Evolutionary conservation across 2,113 vertebrate genomes (phyloP).

Genomic region (Aegotheles bennettii): DNA sequence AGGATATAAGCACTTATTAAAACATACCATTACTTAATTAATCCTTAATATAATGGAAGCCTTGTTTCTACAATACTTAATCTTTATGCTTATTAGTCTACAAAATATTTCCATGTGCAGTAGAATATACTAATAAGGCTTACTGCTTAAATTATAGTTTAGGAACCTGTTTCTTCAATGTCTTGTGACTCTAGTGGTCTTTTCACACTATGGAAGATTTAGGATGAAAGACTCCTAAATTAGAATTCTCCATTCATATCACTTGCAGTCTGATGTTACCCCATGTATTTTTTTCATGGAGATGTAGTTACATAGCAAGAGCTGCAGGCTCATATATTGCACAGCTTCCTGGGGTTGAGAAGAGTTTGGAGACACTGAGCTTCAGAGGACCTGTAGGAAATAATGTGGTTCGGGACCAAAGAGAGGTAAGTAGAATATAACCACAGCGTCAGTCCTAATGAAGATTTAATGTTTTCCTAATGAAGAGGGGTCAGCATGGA

Average conservation of each 20-base stretch:
- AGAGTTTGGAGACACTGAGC: not conserved
- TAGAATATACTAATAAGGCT: not conserved
- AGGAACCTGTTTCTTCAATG: not conserved
- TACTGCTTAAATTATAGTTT: not conserved
- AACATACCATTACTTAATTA: slow-evolving; percentile 3
- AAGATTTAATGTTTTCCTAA: not conserved
- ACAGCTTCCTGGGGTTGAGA: not conserved
- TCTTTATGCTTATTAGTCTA: not conserved
- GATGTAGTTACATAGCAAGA: not conserved
- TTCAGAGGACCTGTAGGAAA: not conserved
- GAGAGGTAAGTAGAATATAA: not conserved
- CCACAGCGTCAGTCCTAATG: not conserved
- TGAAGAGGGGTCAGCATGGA: not conserved
- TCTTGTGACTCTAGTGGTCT: not conserved
- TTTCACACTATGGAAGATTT: not conserved
- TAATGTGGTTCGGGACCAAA: not conserved
- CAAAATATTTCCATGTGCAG: not conserved
- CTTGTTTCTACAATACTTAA: slow-evolving; percentile 1
- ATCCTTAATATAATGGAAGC: not conserved
- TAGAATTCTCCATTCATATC: not conserved
- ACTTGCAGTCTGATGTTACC: not conserved
- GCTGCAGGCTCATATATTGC: not conserved
- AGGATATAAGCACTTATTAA: slow-evolving; percentile 13
- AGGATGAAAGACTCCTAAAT: not conserved
- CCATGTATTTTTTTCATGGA: not conserved